Evolutionary conservation across 2,888 invertebrate genomes (phyloP), one percentile per base, ranked within the genome.

Genomic region (Orthosia gothica): DNA sequence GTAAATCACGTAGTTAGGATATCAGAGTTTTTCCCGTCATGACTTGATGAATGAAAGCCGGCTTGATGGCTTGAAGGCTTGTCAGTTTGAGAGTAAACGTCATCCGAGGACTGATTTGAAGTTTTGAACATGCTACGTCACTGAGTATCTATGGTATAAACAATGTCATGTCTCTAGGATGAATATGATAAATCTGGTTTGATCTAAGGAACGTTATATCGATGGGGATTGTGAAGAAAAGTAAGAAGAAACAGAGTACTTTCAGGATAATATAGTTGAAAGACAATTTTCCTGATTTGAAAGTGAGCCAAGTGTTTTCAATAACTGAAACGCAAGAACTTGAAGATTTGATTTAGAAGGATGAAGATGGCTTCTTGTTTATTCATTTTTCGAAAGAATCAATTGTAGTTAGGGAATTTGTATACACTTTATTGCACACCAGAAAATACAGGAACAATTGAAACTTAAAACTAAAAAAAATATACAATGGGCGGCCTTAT

Each of bases 171-270:
- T 78, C 57, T 85, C 78, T 63, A 63, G 82, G 92, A 93, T 93
- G 93, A 91, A 83, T 89, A 80, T 92, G 94, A 94, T 91, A 94
- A 94, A 94, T 95, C 94, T 91, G 92, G 91, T 89, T 74, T 88
- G 90, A 92, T 94, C 91, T 89, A 78, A 93, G 78, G 86, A 81
- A 76, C 79, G 49, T 83, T 84, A 81, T 89, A 90, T 89, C 86
- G 59, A 54, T 26, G 54, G 67, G 87, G 91, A 91, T 93, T 91
- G n/a, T n/a, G n/a, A n/a, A n/a, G n/a, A n/a, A n/a, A n/a, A 40
- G 32, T 26, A 49, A 55, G 16, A 64, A 55, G 18, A 62, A 73
- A 59, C 68, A 32, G n/a, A 11, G 55, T 58, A 70, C 74, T 73
- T 74, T 57, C 54, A 69, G 59, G 52, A 68, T 77, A 63, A 69